Evolutionary conservation across 2,113 vertebrate species (phyloP).

Genomic region (Eulemur rufifrons): DNA sequence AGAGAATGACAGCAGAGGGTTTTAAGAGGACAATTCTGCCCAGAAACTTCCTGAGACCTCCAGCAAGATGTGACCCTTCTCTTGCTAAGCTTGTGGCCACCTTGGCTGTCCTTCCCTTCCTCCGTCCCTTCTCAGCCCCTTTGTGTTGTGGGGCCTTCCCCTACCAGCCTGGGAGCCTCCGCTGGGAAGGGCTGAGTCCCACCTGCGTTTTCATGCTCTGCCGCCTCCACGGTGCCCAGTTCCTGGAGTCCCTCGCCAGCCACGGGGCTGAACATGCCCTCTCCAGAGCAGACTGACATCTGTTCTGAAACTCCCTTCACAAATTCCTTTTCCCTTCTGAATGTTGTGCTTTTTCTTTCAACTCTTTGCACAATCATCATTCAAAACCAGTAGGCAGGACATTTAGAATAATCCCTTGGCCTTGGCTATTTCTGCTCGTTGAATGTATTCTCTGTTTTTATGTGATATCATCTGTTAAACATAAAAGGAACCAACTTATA

Average conservation of each 20-base stretch:
- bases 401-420: not conserved
- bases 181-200: too few species aligned
- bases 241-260: not conserved
- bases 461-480: not conserved
- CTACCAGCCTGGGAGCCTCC: too few species aligned
- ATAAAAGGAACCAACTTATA: not conserved
- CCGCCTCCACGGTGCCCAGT: not conserved
- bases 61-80: accelerated
- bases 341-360: not conserved
- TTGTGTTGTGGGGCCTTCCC: too few species aligned
- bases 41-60: too few species aligned
- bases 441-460: not conserved
- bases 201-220: too few species aligned
- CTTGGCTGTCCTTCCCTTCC: not conserved
- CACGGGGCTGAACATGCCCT: not conserved
- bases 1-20: too few species aligned
- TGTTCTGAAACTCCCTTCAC: not conserved
- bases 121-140: not conserved
- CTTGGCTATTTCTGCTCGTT: not conserved
- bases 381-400: not conserved
- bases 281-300: not conserved
- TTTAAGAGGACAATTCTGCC: not conserved
- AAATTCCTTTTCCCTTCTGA: not conserved
- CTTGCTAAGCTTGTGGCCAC: not conserved
- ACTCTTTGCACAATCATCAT: not conserved